Base-by-base conservation (phyloP, 1,140 invertebrate genomes). In the Brachionus plicatilis region DNA sequence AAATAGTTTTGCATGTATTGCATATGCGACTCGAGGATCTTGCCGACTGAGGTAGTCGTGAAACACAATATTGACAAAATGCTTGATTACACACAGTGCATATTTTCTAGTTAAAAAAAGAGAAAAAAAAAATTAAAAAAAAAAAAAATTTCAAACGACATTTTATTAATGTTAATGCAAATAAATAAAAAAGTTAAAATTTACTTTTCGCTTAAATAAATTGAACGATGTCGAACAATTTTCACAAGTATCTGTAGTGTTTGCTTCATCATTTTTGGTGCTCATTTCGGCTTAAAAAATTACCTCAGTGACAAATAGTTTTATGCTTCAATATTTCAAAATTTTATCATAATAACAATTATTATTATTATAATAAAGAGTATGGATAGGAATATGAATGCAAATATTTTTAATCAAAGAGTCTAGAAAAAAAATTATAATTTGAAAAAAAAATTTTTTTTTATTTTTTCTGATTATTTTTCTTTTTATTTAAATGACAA, bases 61-160 rank as follows among this genome's bases (percentile, higher is more conserved):
- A 79, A 17, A 87, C 84, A 86, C 88, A 89, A 11, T 75, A 85
- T 27, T 87, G 86, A 84, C 88, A 89, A 76, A 88, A 88, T 33
- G 75, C 53, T 8, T 88, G 84, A 33, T 84, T 86, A 86, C 88
- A 89, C 43, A 88, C 87, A 75, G 84, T 84, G 70, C 88, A 89
- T 29, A 85, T 66, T 87, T 88, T 88, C 88, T 89, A 86, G 8
- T 87, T 60, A n/a, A 41, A 85, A 72, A 72, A 72, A 85, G 11
- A 43, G 41, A n/a, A 37, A 45, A 7, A 45, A 45, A 45, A 45
- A 45, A 45, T 45, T 0, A 29, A 29, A 24, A 24, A 24, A 24
- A 24, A 1, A 24, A 24, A 24, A 24, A 24, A 29, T 3, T 8
- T 45, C 43, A 11, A 45, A 11, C 14, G 11, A 47, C 45, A 12